Conservation (phyloP, 2,797 vertebrate species). For the Alauda arvensis region DNA sequence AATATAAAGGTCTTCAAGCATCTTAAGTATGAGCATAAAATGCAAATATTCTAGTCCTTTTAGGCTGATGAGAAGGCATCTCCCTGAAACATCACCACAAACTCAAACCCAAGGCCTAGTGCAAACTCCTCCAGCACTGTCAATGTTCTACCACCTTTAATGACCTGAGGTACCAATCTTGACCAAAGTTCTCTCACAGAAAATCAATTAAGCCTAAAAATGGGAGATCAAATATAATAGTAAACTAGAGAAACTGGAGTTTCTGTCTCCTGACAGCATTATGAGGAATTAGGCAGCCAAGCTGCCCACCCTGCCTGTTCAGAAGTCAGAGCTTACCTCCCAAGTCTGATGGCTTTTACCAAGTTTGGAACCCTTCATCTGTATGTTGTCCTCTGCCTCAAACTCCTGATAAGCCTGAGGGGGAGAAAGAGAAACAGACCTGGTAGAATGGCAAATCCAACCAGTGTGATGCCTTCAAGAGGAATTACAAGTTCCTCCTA, state of each 20-base stretch:
- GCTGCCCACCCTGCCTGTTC: slow-evolving; percentile 63
- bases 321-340: slow-evolving; percentile 74
- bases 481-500: slow-evolving; percentile 44
- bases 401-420: slow-evolving; percentile 77
- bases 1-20: background rate
- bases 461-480: slow-evolving; percentile 54
- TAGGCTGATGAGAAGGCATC: background rate
- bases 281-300: slow-evolving; percentile 45
- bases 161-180: background rate
- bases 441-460: slow-evolving; percentile 70
- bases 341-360: slow-evolving; percentile 74
- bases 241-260: background rate
- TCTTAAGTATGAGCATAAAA: background rate
- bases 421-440: slow-evolving; percentile 78
- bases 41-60: background rate
- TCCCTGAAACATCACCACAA: background rate
- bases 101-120: background rate
- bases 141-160: background rate
- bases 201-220: background rate
- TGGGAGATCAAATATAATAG: background rate
- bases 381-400: slow-evolving; percentile 77
- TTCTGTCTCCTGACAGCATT: slow-evolving; percentile 21
- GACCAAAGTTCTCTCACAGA: background rate
- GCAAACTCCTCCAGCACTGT: background rate
- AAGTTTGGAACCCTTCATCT: slow-evolving; percentile 76